phyloP scores from a whole-genome alignment of 2,113 vertebrate genomes.

The Ictidomys tridecemlineatus region DNA sequence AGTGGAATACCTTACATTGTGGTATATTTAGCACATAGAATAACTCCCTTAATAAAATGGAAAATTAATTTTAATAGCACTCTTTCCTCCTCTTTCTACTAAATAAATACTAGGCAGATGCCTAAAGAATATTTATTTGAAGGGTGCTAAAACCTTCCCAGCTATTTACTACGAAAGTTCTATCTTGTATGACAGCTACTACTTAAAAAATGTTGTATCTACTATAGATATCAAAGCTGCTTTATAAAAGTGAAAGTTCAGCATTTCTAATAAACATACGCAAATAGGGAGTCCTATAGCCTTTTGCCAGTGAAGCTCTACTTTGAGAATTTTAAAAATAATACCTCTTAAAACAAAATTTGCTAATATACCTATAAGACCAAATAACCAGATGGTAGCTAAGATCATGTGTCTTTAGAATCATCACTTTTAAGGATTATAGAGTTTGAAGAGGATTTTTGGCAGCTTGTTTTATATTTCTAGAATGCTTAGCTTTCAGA shows the following conservation, averaged over 20 bases:
- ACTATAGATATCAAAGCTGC: neutral
- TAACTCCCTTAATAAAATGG: constrained; percentile 34
- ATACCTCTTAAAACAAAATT: constrained; percentile 45
- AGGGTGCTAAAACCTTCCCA: neutral
- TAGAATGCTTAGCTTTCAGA: constrained; percentile 24
- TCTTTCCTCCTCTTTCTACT: neutral
- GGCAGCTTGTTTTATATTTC: constrained; percentile 2
- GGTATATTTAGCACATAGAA: neutral
- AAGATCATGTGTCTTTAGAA: constrained; percentile 23
- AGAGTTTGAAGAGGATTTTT: constrained; percentile 44
- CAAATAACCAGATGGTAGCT: constrained; percentile 22
- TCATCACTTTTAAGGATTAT: constrained; percentile 39
- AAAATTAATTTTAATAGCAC: constrained; percentile 18
- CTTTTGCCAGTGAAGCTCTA: constrained; percentile 6
- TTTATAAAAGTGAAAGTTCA: neutral
- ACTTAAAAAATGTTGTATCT: neutral
- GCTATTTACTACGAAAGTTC: neutral
- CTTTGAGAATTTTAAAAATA: constrained; percentile 51
- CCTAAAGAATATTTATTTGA: neutral
- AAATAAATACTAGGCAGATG: neutral
- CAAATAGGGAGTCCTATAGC: neutral
- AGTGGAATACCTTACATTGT: neutral
- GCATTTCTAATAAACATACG: neutral
- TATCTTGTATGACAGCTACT: neutral
- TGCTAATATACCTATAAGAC: constrained; percentile 35